These are phyloP conservation scores for Botia almorhae DNA, from an alignment of 2,797 vertebrate species.

Conservation along the genomic window DNA sequence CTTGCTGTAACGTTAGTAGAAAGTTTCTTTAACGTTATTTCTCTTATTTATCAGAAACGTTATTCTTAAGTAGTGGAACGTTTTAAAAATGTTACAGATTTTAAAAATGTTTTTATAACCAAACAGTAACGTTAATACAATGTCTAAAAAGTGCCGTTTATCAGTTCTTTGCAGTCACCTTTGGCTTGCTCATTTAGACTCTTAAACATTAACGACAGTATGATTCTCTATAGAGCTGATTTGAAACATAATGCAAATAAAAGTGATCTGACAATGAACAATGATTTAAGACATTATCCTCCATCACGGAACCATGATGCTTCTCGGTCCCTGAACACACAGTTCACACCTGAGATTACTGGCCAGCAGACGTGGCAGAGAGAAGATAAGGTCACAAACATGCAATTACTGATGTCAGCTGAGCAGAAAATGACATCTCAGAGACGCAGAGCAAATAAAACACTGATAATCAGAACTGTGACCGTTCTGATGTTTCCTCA, in stretches of 20 bases:
- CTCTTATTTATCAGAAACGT: too few species aligned
- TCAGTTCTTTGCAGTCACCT: too few species aligned
- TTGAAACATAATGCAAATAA: not conserved
- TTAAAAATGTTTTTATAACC: too few species aligned
- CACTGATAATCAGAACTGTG: constrained; percentile 8
- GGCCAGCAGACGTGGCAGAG: not conserved
- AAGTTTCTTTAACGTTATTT: too few species aligned
- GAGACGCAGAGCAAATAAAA: constrained; percentile 25
- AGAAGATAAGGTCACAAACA: constrained; percentile 31
- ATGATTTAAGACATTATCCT: not conserved
- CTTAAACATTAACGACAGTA: not conserved
- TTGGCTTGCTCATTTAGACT: too few species aligned
- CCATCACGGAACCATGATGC: not conserved
- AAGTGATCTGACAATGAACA: not conserved
- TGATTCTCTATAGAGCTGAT: too few species aligned
- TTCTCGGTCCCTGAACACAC: not conserved
- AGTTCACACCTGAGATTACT: constrained; percentile 11
- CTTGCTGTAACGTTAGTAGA: too few species aligned
- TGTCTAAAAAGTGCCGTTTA: too few species aligned
- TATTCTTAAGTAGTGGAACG: too few species aligned
- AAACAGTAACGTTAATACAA: too few species aligned
- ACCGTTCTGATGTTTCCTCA: constrained; percentile 6
- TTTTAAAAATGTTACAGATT: too few species aligned
- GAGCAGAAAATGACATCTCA: constrained; percentile 52
- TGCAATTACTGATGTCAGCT: constrained; percentile 53